phyloP scores from a whole-genome alignment of 2,797 vertebrate genomes.

The Danionella dracula region DNA sequence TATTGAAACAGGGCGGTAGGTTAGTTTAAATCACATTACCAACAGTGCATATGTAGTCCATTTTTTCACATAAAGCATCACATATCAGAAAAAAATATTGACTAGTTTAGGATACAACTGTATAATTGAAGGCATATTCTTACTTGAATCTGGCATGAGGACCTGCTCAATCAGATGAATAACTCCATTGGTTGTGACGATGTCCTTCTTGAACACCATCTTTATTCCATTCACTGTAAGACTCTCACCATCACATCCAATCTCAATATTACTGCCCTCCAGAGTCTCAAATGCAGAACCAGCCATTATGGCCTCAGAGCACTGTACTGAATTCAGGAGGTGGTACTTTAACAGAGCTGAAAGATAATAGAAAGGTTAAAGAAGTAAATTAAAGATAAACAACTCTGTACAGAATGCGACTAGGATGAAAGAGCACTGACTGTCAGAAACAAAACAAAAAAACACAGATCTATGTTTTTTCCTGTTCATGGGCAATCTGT shows the following conservation, averaged over 20 bases:
- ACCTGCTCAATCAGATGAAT: conserved; percentile 89
- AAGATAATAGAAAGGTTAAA: neutral
- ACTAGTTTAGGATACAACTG: too few species aligned
- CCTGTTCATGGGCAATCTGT: too few species aligned
- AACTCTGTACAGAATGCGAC: neutral
- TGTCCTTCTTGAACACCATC: conserved; percentile 93
- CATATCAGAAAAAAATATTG: too few species aligned
- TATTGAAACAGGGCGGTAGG: too few species aligned
- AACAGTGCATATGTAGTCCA: too few species aligned
- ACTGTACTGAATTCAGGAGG: conserved; percentile 84
- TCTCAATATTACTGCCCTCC: conserved; percentile 84
- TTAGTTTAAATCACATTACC: too few species aligned
- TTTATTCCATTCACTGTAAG: conserved; percentile 90
- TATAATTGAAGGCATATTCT: conserved; percentile 32
- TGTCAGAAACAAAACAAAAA: too few species aligned
- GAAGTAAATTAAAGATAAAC: neutral
- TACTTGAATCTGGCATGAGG: conserved; percentile 88
- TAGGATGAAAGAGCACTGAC: too few species aligned
- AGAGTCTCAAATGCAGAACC: conserved; percentile 80
- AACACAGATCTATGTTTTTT: too few species aligned
- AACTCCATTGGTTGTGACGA: conserved; percentile 88
- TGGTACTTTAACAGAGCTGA: conserved; percentile 86
- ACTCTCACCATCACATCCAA: conserved; percentile 89
- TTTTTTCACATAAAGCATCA: too few species aligned
- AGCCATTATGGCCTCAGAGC: conserved; percentile 88